Conservation (phyloP, 2,113 vertebrate species). For the Albula glossodonta region DNA sequence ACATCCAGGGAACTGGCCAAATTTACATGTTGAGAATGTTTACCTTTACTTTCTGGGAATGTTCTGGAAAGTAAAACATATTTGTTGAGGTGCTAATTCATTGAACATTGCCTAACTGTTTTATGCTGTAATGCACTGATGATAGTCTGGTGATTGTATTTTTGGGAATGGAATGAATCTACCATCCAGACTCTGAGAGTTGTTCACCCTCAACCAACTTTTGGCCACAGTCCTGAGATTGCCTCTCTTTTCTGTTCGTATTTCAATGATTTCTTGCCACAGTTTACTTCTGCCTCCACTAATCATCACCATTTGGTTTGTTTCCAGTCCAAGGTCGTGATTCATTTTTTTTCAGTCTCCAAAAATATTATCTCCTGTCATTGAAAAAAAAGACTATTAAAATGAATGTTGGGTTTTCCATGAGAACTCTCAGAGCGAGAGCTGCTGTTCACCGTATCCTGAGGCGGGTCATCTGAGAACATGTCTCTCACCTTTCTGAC, state of each 20-base stretch:
- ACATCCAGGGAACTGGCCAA: no score
- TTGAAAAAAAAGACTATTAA: background rate
- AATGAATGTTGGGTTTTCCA: background rate
- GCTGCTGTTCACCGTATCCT: conserved; percentile 10
- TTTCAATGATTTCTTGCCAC: conserved; percentile 9
- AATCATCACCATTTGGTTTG: conserved; percentile 23
- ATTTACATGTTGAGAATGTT: no score
- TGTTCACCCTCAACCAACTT: background rate
- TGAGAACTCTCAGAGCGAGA: conserved; percentile 19
- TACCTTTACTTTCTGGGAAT: no score
- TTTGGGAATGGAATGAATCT: background rate
- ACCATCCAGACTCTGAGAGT: background rate
- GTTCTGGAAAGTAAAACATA: no score
- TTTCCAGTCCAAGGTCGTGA: background rate
- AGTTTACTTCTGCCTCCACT: conserved; percentile 29
- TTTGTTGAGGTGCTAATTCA: no score
- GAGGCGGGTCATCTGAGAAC: conserved; percentile 21
- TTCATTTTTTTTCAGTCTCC: conserved; percentile 10
- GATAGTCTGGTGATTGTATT: background rate
- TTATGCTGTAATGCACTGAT: background rate
- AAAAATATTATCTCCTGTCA: conserved; percentile 45
- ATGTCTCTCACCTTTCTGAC: conserved; percentile 17
- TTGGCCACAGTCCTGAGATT: background rate
- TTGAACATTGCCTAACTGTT: background rate
- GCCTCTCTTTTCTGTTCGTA: background rate